Conservation (phyloP, 2,113 vertebrate genomes). For the Mormyrus iriodes region DNA sequence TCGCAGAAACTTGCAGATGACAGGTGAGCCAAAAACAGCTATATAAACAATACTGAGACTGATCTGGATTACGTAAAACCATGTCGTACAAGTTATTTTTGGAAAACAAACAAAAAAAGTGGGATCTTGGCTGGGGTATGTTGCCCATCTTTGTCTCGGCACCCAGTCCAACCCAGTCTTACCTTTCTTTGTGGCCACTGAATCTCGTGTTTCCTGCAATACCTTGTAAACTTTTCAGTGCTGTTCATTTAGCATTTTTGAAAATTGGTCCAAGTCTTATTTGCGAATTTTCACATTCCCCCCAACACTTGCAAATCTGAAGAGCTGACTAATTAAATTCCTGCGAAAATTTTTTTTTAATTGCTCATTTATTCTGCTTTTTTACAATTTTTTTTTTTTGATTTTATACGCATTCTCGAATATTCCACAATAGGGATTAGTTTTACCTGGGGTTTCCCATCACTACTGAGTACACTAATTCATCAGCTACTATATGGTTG, state of each 20-base stretch:
- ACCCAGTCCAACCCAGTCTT: rapidly evolving
- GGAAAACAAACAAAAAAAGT: too few relatives aligned
- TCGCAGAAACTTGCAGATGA: too few relatives aligned
- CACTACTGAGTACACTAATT: background rate
- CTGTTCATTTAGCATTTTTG: background rate
- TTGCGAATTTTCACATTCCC: background rate
- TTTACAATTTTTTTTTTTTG: background rate
- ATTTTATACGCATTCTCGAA: background rate
- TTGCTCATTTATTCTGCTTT: too few relatives aligned
- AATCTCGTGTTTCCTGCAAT: background rate
- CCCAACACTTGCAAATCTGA: too few relatives aligned
- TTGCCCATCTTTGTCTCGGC: background rate
- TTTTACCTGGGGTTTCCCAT: background rate
- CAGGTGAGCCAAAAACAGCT: too few relatives aligned
- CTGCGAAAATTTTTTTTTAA: too few relatives aligned
- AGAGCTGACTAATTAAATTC: too few relatives aligned
- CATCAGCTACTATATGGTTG: background rate
- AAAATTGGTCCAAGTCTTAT: background rate
- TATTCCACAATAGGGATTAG: background rate
- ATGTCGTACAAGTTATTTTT: too few relatives aligned
- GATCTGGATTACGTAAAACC: too few relatives aligned
- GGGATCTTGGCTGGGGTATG: too few relatives aligned
- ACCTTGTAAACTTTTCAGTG: background rate
- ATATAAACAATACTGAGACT: too few relatives aligned
- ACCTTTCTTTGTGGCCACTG: background rate